Conservation (phyloP, 64 coral and sea anemone species). For the Pocillopora damicornis region DNA sequence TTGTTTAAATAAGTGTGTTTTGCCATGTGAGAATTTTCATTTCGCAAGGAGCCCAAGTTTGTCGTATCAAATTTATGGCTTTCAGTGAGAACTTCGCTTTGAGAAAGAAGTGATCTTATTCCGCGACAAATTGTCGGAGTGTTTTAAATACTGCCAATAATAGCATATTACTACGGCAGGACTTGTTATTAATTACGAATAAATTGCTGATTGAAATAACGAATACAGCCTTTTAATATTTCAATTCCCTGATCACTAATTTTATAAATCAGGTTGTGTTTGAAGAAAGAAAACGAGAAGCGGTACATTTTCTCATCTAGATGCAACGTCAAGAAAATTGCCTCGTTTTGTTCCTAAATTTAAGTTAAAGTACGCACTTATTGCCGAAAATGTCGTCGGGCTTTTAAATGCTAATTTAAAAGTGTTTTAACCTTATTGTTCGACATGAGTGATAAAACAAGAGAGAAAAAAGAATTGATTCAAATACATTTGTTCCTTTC, state of each 20-base stretch:
- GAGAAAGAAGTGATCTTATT: neutral
- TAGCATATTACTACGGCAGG: constrained; percentile 8
- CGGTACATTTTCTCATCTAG: neutral
- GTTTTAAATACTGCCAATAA: constrained; percentile 21
- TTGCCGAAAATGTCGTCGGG: neutral
- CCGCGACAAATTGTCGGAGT: neutral
- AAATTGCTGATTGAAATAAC: constrained; percentile 45
- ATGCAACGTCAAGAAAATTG: neutral
- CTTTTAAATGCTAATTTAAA: constrained; percentile 48
- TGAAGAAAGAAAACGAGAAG: neutral
- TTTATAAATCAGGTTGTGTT: neutral
- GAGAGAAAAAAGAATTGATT: neutral
- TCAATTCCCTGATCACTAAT: neutral
- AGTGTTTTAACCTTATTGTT: constrained; percentile 33
- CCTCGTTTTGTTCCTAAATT: neutral
- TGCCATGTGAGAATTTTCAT: neutral
- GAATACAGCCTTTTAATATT: constrained; percentile 3
- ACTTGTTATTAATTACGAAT: constrained; percentile 46
- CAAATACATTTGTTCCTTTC: constrained; percentile 6
- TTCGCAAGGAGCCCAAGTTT: neutral
- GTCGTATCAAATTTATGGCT: neutral
- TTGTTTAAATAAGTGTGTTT: constrained; percentile 10
- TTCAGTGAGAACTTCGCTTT: neutral
- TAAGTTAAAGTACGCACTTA: neutral
- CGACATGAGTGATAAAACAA: neutral